Base-by-base conservation (phyloP, 2,797 vertebrate species). In the Chaunax sp. region DNA sequence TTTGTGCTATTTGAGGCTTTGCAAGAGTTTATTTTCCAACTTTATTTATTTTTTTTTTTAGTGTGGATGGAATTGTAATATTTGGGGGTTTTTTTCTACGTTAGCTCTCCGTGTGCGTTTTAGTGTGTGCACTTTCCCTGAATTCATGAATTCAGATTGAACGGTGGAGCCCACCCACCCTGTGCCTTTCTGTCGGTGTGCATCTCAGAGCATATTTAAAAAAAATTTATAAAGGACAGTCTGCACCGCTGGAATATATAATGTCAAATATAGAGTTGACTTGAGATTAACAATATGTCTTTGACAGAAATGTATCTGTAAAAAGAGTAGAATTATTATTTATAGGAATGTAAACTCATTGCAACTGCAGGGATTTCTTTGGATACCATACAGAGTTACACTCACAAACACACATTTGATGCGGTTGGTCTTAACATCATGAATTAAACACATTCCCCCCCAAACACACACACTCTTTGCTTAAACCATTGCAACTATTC, bases 61-160 rank as follows among this genome's bases (percentile, higher is more conserved):
- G 13, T 46, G 22, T 47, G 25, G 19, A 1, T 18, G 51, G 38
- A 58, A 75, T 62, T 16, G 1, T 65, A 69, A 67, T 20, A 2
- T 23, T 19, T 19, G 6, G 10, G 4, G 6, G 13, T 19, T 37
- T 52, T 9, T 40, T 47, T 18, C 15, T 28, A 9, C 50, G 15
- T 70, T 10, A 26, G 15, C 38, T 30, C 6, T 60, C 5, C 46
- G 14, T 20, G 1, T 51, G 44, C 33, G 44, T 61, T 11, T 47
- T 0, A 49, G 38, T 57, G 11, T 53, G 47, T 63, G 41, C 3
- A 1, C 19, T 59, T 64, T 20, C 16, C 3, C 43, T 22, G 49
- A 73, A 78, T 72, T 77, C 22, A 56, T 79, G 55, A 80, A 82
- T 78, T 69, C 6, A 38, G 41, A 80, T 66, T 64, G 30, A 79